Evolutionary conservation across 2,888 invertebrate genomes (phyloP).

Genomic region (Leucozona laternaria): DNA sequence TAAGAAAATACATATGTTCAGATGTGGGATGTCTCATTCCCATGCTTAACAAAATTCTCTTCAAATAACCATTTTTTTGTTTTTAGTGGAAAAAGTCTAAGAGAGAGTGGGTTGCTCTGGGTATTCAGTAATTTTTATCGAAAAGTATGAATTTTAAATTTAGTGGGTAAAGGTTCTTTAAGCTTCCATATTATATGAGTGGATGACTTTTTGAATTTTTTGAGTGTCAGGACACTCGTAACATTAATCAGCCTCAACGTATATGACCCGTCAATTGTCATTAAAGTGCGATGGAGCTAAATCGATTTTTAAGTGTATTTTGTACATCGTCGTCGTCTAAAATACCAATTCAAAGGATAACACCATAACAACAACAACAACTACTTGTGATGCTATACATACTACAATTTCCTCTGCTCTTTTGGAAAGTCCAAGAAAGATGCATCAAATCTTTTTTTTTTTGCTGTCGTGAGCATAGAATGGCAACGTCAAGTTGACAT

Average conservation of each 20-base stretch:
- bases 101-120: too few species aligned
- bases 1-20: too few species aligned
- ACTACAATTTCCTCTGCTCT: background rate
- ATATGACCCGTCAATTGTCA: constrained; percentile 21
- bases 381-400: too few species aligned
- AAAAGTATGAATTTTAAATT: background rate
- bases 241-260: constrained; percentile 26
- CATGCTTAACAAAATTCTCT: too few species aligned
- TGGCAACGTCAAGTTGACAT: constrained; percentile 33
- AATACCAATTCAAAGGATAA: background rate
- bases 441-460: constrained; percentile 22
- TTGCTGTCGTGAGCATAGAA: background rate
- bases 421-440: constrained; percentile 14
- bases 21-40: too few species aligned
- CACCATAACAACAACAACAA: background rate
- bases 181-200: background rate
- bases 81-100: too few species aligned
- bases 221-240: background rate
- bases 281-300: constrained; percentile 22
- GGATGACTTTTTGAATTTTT: background rate
- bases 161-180: background rate
- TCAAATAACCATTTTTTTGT: too few species aligned
- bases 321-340: background rate
- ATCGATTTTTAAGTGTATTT: constrained; percentile 44
- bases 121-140: background rate